Evolutionary conservation across 1,140 invertebrate species (phyloP).

Genomic region (Leguminivora glycinivorella): DNA sequence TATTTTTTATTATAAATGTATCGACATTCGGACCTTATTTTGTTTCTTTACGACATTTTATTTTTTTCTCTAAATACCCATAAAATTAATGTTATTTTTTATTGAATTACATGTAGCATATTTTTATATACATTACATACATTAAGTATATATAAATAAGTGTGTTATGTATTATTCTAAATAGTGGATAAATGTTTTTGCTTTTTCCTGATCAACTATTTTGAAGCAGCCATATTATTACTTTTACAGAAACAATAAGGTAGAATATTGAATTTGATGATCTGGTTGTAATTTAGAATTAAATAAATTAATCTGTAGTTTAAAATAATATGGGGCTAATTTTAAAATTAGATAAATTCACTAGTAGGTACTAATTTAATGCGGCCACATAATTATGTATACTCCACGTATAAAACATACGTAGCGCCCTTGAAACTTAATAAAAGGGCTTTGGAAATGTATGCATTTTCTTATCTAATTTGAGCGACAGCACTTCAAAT

Average conservation of each 20-base stretch:
- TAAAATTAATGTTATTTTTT: no score
- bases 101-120: no score
- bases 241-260: constrained; percentile 35
- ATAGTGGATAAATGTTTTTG: neutral
- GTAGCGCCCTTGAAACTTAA: no score
- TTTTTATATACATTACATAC: no score
- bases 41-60: neutral
- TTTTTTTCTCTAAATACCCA: no score
- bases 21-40: neutral
- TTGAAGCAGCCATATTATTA: constrained; percentile 51
- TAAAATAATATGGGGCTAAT: constrained; percentile 12
- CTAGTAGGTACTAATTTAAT: constrained; percentile 9
- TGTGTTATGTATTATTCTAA: no score
- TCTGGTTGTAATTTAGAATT: constrained; percentile 43
- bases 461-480: no score
- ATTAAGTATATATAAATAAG: no score
- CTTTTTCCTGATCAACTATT: neutral
- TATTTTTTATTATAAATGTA: neutral
- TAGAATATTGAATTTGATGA: constrained; percentile 35
- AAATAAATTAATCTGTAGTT: constrained; percentile 29
- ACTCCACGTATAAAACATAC: no score
- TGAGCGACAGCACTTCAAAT: no score
- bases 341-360: constrained; percentile 14
- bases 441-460: no score
- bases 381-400: neutral